Percentiles rank a stretch among this genome's conserved stretches.
Evolutionary conservation across 2,113 vertebrate genomes (phyloP).

Genomic region (Candoia aspera): DNA sequence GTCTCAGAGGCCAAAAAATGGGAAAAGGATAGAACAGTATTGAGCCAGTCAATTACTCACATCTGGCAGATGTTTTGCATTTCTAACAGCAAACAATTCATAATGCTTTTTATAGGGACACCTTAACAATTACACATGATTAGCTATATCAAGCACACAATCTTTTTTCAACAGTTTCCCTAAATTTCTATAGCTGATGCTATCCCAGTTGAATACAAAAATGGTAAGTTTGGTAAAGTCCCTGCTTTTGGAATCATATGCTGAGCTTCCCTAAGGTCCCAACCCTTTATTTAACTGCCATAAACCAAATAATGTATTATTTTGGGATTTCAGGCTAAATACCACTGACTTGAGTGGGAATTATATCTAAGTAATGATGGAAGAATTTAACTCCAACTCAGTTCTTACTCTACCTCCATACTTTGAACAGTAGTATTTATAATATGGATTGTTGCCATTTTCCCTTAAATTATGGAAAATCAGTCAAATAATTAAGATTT

Average conservation of each 20-base stretch:
- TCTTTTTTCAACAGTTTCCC: background rate
- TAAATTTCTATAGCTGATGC: constrained; percentile 45
- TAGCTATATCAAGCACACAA: constrained; percentile 43
- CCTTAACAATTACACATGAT: constrained; percentile 11
- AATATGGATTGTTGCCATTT: constrained; percentile 64
- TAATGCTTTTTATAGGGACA: constrained; percentile 50
- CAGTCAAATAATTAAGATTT: constrained; percentile 61
- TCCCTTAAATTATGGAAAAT: constrained; percentile 64
- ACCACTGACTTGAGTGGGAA: constrained; percentile 39
- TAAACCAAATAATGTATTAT: constrained; percentile 48
- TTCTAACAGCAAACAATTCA: constrained; percentile 61
- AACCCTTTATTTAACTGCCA: constrained; percentile 30
- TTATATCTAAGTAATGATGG: constrained; percentile 47
- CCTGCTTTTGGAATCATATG: constrained; percentile 29
- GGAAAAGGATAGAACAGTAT: constrained; percentile 54
- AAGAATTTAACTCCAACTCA: constrained; percentile 52
- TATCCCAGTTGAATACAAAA: constrained; percentile 19
- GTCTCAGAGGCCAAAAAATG: constrained; percentile 66
- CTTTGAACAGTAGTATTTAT: constrained; percentile 58
- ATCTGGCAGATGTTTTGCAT: constrained; percentile 63
- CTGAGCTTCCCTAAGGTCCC: constrained; percentile 51
- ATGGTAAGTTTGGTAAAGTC: constrained; percentile 20
- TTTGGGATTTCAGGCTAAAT: constrained; percentile 39
- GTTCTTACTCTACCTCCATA: constrained; percentile 56
- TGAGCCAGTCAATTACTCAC: constrained; percentile 61